phyloP scores from a whole-genome alignment of 2,888 invertebrate genomes.

The Perdita meconis region DNA sequence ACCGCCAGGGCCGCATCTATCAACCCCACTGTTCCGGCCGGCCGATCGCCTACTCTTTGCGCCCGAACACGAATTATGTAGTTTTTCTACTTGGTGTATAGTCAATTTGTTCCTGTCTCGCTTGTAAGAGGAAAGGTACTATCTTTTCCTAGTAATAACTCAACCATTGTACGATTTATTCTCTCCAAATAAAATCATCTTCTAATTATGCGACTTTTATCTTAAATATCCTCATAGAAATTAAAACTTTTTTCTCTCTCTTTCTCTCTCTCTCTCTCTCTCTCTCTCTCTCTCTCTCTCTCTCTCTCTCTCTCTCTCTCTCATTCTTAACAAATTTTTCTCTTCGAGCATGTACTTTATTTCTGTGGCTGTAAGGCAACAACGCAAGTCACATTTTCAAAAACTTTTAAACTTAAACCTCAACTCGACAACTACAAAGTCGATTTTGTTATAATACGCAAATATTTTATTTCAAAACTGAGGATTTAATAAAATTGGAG shows the following conservation, averaged over 20 bases:
- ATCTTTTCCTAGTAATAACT: slow-evolving; percentile 29
- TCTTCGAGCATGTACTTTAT: not conserved
- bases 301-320: not conserved
- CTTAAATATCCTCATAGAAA: slow-evolving; percentile 1
- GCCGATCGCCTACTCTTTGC: slow-evolving; percentile 56
- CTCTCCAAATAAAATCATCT: not conserved
- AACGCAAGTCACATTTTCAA: too few species aligned
- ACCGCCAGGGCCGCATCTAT: slow-evolving; percentile 78
- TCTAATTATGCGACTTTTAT: not conserved
- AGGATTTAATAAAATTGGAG: too few species aligned
- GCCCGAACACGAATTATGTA: slow-evolving; percentile 55
- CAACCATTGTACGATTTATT: not conserved
- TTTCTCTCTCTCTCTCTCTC: not conserved
- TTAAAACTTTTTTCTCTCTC: slow-evolving; percentile 13
- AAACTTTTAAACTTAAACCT: too few species aligned
- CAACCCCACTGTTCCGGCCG: slow-evolving; percentile 72
- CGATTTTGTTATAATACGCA: too few species aligned
- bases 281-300: not conserved
- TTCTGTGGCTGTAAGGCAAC: too few species aligned
- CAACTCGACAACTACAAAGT: too few species aligned
- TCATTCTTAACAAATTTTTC: not conserved
- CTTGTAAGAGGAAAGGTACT: slow-evolving; percentile 62
- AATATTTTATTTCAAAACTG: too few species aligned
- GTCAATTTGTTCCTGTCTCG: slow-evolving; percentile 58
- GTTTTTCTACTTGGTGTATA: slow-evolving; percentile 46